A percentile compares a stretch with the other conserved stretches of the same genome.
Conservation (phyloP, 2,113 vertebrate species). For the Benitochromis conjunctus region DNA sequence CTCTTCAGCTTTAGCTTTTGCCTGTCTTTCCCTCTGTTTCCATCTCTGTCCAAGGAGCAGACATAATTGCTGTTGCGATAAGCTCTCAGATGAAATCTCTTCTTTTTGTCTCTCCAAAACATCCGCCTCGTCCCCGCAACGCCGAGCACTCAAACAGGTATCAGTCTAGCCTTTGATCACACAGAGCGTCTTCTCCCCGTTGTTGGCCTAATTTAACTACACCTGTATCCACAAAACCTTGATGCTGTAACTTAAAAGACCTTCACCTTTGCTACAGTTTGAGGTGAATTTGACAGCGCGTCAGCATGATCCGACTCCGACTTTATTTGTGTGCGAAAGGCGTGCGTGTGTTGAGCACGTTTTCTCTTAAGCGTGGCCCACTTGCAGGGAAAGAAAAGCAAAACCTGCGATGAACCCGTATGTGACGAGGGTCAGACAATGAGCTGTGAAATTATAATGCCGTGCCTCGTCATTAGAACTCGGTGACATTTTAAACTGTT, state of each 20-base stretch:
- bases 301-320: slow-evolving; percentile 4
- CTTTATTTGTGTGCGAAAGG: neutral
- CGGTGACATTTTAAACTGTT: slow-evolving; percentile 7
- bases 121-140: neutral
- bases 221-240: slow-evolving; percentile 2
- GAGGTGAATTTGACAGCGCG: slow-evolving; percentile 20
- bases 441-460: slow-evolving; percentile 31
- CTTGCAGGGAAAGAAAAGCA: neutral
- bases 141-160: slow-evolving; percentile 11
- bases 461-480: neutral
- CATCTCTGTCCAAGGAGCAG: slow-evolving; percentile 19
- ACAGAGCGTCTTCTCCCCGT: neutral
- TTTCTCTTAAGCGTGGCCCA: neutral
- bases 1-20: neutral
- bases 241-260: slow-evolving; percentile 45
- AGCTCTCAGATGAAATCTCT: slow-evolving; percentile 16
- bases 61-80: slow-evolving; percentile 41
- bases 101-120: slow-evolving; percentile 30
- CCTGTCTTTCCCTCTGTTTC: neutral
- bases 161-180: slow-evolving; percentile 56
- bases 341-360: neutral
- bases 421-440: neutral
- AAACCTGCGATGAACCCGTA: neutral
- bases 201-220: slow-evolving; percentile 42
- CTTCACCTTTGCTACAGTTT: neutral